These are phyloP conservation scores for Polyodon spathula DNA, from an alignment of 2,113 vertebrate species.

Conservation along the genomic window DNA sequence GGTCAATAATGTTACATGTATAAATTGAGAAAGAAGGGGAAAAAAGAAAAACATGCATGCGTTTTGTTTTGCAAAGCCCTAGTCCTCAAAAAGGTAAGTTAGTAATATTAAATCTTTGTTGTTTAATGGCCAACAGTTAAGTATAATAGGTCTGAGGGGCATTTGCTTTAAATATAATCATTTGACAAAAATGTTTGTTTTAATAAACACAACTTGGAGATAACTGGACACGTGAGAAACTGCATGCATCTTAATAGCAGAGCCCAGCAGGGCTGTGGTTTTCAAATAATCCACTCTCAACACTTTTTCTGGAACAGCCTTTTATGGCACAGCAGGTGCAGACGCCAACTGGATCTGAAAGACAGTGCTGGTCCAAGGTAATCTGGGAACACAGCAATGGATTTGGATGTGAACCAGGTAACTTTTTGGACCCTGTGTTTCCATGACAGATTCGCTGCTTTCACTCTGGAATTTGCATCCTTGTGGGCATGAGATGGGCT, in stretches of 20 bases:
- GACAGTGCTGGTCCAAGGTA: conserved; percentile 4
- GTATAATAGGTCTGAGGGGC: conserved; percentile 35
- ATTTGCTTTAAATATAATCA: conserved; percentile 30
- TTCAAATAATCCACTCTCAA: neutral
- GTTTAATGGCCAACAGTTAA: conserved; percentile 20
- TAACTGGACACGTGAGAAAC: conserved; percentile 28
- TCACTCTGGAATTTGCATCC: neutral
- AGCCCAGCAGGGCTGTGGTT: conserved; percentile 1
- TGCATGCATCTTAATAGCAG: conserved; percentile 10
- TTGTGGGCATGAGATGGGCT: neutral
- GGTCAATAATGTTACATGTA: no score
- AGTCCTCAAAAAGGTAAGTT: no score
- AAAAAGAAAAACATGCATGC: no score
- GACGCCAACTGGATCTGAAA: neutral
- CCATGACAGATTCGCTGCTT: neutral
- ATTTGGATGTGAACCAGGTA: conserved; percentile 5
- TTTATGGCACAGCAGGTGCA: conserved; percentile 1
- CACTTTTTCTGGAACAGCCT: conserved; percentile 2
- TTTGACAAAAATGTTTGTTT: conserved; percentile 4
- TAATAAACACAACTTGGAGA: conserved; percentile 26
- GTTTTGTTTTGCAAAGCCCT: no score
- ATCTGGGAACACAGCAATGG: conserved; percentile 1
- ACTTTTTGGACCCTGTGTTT: neutral
- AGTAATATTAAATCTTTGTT: no score
- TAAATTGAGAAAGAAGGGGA: no score